Conservation (phyloP, 2,113 vertebrate species). For the Hemichromis elongatus region DNA sequence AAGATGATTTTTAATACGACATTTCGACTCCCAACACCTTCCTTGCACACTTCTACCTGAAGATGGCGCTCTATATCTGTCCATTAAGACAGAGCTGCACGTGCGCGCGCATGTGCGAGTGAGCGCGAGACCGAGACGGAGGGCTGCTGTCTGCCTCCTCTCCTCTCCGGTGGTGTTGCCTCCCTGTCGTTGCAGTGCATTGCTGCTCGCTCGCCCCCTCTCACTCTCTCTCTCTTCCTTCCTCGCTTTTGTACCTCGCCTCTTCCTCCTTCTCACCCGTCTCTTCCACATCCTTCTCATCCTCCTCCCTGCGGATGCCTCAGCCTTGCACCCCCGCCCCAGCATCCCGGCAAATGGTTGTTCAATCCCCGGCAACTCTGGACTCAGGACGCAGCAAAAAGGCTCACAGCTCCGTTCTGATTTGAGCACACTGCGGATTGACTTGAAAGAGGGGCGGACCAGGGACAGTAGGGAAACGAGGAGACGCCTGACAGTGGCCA, state of each 20-base stretch:
- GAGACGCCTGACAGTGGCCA: constrained; percentile 46
- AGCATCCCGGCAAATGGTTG: constrained; percentile 62
- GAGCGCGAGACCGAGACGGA: constrained; percentile 10
- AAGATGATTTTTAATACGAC: not conserved
- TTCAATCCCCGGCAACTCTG: constrained; percentile 52
- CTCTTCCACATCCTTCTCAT: not conserved
- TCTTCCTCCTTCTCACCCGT: not conserved
- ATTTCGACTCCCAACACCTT: not conserved
- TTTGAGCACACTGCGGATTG: constrained; percentile 57
- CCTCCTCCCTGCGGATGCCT: constrained; percentile 43
- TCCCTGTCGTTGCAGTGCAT: constrained; percentile 59
- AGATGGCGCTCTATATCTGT: constrained; percentile 54
- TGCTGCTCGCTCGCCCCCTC: constrained; percentile 8
- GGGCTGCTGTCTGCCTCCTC: constrained; percentile 50
- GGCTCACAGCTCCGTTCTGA: constrained; percentile 48
- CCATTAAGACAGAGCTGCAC: not conserved
- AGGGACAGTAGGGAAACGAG: constrained; percentile 13
- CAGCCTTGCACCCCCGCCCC: constrained; percentile 32
- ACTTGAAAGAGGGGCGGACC: constrained; percentile 37
- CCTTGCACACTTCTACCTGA: not conserved
- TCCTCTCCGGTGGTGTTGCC: constrained; percentile 37
- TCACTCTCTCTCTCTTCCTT: not conserved
- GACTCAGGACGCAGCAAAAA: constrained; percentile 59
- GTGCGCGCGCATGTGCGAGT: constrained; percentile 1
- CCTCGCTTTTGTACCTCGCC: constrained; percentile 22